phyloP scores from a whole-genome alignment of 2,797 vertebrate genomes.

The Melanotaenia nigrans region DNA sequence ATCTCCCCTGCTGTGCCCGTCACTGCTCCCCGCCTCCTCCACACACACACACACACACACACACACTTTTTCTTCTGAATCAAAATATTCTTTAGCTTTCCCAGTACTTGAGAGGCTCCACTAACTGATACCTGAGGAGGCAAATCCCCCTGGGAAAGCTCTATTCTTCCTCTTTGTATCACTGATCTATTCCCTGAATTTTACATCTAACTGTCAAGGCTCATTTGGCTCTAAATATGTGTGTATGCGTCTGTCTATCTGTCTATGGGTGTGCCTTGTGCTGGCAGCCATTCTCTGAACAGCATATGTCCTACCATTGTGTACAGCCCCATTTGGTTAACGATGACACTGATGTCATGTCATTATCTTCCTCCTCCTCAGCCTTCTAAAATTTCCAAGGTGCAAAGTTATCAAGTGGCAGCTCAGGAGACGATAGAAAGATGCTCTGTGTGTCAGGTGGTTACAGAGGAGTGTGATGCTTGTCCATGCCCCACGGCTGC shows the following conservation, averaged over 20 bases:
- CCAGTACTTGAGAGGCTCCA: slow-evolving; percentile 54
- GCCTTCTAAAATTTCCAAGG: slow-evolving; percentile 58
- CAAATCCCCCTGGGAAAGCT: slow-evolving; percentile 43
- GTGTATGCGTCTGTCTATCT: slow-evolving; percentile 23
- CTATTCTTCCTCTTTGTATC: slow-evolving; percentile 65
- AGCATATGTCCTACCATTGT: slow-evolving; percentile 78
- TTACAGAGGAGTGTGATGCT: slow-evolving; percentile 52
- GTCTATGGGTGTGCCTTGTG: slow-evolving; percentile 68
- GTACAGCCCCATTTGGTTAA: slow-evolving; percentile 77
- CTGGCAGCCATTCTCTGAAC: slow-evolving; percentile 67
- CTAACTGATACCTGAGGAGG: slow-evolving; percentile 75
- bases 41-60: slow-evolving; percentile 35
- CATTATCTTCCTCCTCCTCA: slow-evolving; percentile 62
- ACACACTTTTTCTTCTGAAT: slow-evolving; percentile 61
- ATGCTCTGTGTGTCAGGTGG: slow-evolving; percentile 67
- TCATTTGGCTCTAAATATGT: slow-evolving; percentile 42
- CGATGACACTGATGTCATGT: slow-evolving; percentile 77
- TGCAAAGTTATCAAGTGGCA: slow-evolving; percentile 68
- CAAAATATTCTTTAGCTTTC: slow-evolving; percentile 67
- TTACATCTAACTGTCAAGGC: slow-evolving; percentile 61
- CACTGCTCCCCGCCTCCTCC: slow-evolving; percentile 1
- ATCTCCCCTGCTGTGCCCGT: slow-evolving; percentile 41
- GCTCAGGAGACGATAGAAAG: slow-evolving; percentile 70
- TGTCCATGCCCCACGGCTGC: slow-evolving; percentile 42
- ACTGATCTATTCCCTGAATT: slow-evolving; percentile 66